phyloP scores from a whole-genome alignment of 2,113 vertebrate species.

The Pelvicachromis taeniatus region DNA sequence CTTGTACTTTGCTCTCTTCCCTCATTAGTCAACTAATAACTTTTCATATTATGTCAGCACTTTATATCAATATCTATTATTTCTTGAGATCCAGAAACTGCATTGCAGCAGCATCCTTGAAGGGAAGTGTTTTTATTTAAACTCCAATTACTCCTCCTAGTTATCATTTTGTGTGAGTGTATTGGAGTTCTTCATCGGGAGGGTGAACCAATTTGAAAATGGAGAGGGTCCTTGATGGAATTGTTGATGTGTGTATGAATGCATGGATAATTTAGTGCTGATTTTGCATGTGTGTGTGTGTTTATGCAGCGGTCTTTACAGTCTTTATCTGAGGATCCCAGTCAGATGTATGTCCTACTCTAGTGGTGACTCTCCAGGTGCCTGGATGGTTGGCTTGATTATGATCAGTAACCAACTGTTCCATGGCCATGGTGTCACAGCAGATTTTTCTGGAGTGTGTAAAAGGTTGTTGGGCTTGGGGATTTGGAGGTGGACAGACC shows the following conservation, averaged over 20 bases:
- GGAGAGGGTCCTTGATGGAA: constrained; percentile 29
- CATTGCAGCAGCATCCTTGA: background rate
- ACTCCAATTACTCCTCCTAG: constrained; percentile 46
- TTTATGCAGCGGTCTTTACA: background rate
- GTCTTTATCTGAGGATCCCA: constrained; percentile 3
- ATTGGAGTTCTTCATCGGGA: constrained; percentile 25
- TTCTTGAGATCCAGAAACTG: constrained; percentile 13
- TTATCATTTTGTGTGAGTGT: constrained; percentile 37
- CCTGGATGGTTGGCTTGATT: constrained; percentile 20
- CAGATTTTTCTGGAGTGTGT: background rate
- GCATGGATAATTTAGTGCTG: background rate
- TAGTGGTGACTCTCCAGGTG: background rate
- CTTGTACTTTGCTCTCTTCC: background rate
- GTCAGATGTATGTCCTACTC: background rate
- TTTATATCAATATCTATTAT: constrained; percentile 33
- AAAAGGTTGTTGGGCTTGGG: background rate
- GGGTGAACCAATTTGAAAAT: constrained; percentile 50
- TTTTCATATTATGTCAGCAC: constrained; percentile 16
- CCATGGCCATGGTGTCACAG: background rate
- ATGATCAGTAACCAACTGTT: constrained; percentile 27
- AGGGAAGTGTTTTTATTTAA: constrained; percentile 29
- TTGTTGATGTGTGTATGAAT: constrained; percentile 21
- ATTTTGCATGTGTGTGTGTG: background rate
- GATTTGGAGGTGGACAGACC: constrained; percentile 15
- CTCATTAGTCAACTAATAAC: constrained; percentile 14